Base-by-base conservation (phyloP, 2,113 vertebrate genomes). In the Furnarius figulus region DNA sequence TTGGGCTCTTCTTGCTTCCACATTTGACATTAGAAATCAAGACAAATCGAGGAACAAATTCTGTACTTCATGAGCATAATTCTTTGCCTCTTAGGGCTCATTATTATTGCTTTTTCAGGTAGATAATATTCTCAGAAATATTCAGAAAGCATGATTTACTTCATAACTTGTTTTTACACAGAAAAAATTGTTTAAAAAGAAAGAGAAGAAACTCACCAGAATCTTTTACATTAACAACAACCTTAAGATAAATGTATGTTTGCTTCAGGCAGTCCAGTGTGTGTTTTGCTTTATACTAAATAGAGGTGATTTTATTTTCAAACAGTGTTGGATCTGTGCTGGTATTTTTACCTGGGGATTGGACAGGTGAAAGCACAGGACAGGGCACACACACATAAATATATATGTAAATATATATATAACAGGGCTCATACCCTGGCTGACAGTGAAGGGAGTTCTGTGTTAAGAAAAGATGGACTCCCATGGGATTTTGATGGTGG, bases 401-500 rank as follows among this genome's bases (percentile, higher is more conserved):
- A 15, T 27, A 50, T 7, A 50, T 35, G 5, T 9, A 35, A 24
- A 23, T 59, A 59, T 37, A 17, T 37, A 16, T 50, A 15, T 50
- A 55, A 31, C 53, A 16, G 49, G 24, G 25, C 12, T 39, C 56
- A 28, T 52, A 62, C 31, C 53, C 66, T 65, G 66, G 20, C 91
- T 87, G 84, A 35, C 73, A 49, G 2, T 13, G 30, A 22, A 73
- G 9, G n/a, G 31, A 11, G 9, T 44, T 82, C 14, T 56, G 66
- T 61, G 78, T 55, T 16, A 4, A n/a, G 40, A 17, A 35, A n/a
- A 27, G 24, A 10, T 14, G 31, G 20, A 10, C 42, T 66, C 3
- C 0, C 3, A 0, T 21, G 83, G 70, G 52, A 19, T 61, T 79
- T 61, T 44, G 19, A 28, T 83, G 4, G 4, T 37, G n/a, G 13